phyloP scores from a whole-genome alignment of 1,140 invertebrate genomes.

The Venustaconcha ellipsiformis region DNA sequence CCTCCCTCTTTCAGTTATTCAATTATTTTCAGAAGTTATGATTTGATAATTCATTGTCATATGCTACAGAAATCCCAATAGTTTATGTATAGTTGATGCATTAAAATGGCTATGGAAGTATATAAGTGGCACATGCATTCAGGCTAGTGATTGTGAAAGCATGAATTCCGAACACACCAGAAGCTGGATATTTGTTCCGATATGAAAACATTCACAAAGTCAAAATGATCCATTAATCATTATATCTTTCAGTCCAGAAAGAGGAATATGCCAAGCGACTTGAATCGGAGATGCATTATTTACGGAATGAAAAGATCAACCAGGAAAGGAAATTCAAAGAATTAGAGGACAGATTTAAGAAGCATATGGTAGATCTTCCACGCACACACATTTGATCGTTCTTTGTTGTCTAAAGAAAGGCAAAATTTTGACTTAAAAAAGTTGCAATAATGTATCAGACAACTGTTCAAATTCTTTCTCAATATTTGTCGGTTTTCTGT shows the following conservation, averaged over 20 bases:
- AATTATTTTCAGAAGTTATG: too few relatives aligned
- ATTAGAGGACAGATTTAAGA: not conserved
- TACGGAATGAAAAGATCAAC: slow-evolving; percentile 10
- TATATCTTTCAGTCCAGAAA: slow-evolving; percentile 14
- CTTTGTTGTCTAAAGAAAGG: too few relatives aligned
- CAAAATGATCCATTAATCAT: not conserved
- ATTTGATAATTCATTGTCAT: too few relatives aligned
- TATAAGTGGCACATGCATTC: too few relatives aligned
- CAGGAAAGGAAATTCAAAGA: slow-evolving; percentile 8
- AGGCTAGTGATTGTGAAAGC: not conserved
- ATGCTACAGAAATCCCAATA: too few relatives aligned
- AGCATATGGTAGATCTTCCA: not conserved
- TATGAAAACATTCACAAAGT: not conserved
- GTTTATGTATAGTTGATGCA: too few relatives aligned
- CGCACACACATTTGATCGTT: not conserved
- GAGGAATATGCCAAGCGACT: slow-evolving; percentile 3
- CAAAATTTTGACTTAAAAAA: too few relatives aligned
- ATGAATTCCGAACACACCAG: not conserved
- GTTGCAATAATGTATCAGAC: too few relatives aligned
- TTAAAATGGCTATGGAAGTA: too few relatives aligned
- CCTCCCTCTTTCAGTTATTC: too few relatives aligned
- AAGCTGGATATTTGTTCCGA: not conserved
- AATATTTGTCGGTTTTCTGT: too few relatives aligned
- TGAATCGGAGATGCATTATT: slow-evolving; percentile 13
- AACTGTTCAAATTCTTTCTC: too few relatives aligned